These are phyloP conservation scores for Drosophila subobscura DNA, from an alignment of 1,140 invertebrate genomes.

Conservation along the genomic window DNA sequence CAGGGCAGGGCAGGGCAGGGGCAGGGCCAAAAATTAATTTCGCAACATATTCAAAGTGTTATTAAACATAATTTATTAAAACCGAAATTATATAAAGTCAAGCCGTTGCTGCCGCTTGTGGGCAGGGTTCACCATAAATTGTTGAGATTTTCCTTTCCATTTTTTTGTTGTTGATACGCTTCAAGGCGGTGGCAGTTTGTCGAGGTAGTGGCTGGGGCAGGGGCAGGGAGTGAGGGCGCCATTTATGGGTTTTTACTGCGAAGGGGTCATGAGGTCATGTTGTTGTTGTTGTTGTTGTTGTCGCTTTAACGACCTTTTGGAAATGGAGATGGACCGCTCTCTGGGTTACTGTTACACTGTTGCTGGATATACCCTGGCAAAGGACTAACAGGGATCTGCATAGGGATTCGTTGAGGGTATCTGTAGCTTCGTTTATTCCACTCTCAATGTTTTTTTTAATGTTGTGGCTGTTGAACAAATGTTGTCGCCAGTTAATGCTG, in stretches of 20 bases:
- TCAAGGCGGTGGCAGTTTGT: background rate
- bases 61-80: conserved; percentile 83
- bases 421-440: conserved; percentile 11
- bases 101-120: conserved; percentile 20
- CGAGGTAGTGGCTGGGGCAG: conserved; percentile 14
- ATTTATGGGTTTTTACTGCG: conserved; percentile 27
- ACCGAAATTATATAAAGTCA: conserved; percentile 79
- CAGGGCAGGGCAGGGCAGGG: conserved; percentile 40
- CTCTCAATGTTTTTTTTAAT: conserved; percentile 20
- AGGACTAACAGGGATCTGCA: too few relatives aligned
- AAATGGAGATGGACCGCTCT: conserved; percentile 32
- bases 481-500: conserved; percentile 78
- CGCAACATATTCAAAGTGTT: conserved; percentile 81
- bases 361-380: too few relatives aligned
- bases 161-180: conserved; percentile 7
- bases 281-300: conserved; percentile 37
- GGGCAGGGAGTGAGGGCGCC: background rate
- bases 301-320: conserved; percentile 53
- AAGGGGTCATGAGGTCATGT: conserved; percentile 59
- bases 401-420: too few relatives aligned
- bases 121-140: conserved; percentile 63
- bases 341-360: conserved; percentile 11
- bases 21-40: conserved; percentile 76
- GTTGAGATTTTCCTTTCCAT: conserved; percentile 57
- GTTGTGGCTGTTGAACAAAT: conserved; percentile 68